Evolutionary conservation across 2,888 invertebrate species (phyloP).

Genomic region (Scaptodrosophila latifasciaeformis): DNA sequence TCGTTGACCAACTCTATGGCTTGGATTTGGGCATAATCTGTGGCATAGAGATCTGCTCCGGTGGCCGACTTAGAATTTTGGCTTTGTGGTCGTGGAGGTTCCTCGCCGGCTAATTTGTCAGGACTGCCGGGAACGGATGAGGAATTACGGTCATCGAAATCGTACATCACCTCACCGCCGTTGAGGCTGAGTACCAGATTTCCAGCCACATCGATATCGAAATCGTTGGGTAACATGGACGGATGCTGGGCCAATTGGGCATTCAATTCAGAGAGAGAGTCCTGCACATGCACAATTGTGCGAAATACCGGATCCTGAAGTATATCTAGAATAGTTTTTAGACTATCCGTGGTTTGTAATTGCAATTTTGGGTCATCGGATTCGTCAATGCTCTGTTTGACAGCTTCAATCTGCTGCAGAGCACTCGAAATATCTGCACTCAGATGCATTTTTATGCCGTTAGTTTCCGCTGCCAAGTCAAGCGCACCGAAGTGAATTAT

Average conservation of each 20-base stretch:
- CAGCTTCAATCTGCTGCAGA: conserved; percentile 90
- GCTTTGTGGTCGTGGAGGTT: conserved; percentile 79
- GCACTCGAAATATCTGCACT: conserved; percentile 89
- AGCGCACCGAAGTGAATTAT: background rate
- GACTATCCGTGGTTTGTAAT: conserved; percentile 82
- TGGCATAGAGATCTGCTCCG: conserved; percentile 83
- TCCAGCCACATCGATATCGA: conserved; percentile 91
- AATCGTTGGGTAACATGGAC: conserved; percentile 93
- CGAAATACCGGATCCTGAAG: conserved; percentile 93
- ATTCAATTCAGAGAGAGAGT: conserved; percentile 90
- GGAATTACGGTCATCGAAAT: conserved; percentile 84
- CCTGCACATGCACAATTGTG: conserved; percentile 92
- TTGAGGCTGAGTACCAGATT: conserved; percentile 82
- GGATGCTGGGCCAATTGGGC: conserved; percentile 92
- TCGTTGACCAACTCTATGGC: conserved; percentile 98
- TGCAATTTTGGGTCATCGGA: conserved; percentile 89
- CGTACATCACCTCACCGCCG: conserved; percentile 78
- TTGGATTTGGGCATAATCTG: conserved; percentile 98
- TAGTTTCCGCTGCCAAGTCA: conserved; percentile 1
- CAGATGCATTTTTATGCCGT: conserved; percentile 68
- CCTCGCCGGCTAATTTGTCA: conserved; percentile 77
- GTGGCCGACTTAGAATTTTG: conserved; percentile 77
- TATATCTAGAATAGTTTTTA: conserved; percentile 87
- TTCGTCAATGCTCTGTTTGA: conserved; percentile 90
- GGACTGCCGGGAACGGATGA: conserved; percentile 78